Conservation (phyloP, 2,888 invertebrate species). For the Scaeva pyrastri region DNA sequence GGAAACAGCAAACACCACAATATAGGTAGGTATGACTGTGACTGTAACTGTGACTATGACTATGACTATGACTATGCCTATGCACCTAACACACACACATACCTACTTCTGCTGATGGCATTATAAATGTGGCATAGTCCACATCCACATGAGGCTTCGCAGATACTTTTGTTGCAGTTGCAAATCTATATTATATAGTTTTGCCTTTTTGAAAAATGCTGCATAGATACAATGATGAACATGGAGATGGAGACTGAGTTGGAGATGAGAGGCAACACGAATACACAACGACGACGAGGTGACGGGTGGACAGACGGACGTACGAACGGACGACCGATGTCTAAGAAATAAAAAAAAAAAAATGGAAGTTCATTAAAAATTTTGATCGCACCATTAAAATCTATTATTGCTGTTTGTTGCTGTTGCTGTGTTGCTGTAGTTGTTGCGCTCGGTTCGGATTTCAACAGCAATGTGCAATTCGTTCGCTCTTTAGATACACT, state of each 20-base stretch:
- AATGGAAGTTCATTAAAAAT: conserved; percentile 76
- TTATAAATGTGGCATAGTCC: conserved; percentile 41
- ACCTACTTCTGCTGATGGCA: background rate
- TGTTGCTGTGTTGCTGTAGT: no score
- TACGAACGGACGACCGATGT: conserved; percentile 19
- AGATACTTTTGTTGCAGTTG: conserved; percentile 33
- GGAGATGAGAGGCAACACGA: conserved; percentile 15
- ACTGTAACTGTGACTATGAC: no score
- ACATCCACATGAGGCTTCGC: conserved; percentile 51
- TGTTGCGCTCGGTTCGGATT: conserved; percentile 68
- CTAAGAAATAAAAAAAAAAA: conserved; percentile 39
- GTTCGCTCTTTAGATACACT: conserved; percentile 40
- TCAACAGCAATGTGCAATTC: conserved; percentile 74
- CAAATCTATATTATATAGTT: conserved; percentile 30
- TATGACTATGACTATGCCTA: background rate
- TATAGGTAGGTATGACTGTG: background rate
- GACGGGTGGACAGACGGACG: background rate
- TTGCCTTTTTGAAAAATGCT: conserved; percentile 47
- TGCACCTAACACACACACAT: conserved; percentile 15
- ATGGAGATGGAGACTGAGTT: conserved; percentile 8
- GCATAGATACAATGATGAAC: conserved; percentile 16
- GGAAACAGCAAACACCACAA: conserved; percentile 59
- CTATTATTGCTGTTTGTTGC: conserved; percentile 74
- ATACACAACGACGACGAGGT: background rate
- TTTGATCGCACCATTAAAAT: conserved; percentile 76